Evolutionary conservation across 2,888 invertebrate species (phyloP), one percentile per base, ranked within the genome.

Genomic region (Drosophila putrida): DNA sequence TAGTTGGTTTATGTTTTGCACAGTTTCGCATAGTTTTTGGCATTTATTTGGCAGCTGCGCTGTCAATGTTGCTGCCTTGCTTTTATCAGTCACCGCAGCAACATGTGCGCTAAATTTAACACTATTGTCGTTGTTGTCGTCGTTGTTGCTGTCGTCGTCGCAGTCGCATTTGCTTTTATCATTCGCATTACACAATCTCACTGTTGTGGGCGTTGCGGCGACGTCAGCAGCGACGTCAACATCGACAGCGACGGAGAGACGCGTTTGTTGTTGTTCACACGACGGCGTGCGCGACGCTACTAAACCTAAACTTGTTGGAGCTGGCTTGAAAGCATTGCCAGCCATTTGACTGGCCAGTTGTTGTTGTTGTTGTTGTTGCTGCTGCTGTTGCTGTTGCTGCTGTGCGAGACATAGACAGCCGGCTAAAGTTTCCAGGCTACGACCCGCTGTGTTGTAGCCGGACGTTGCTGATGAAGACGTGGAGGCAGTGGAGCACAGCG

Each of bases 241-340:
- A 47, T 47, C 71, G 63, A 43, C 76, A 65, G 67, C 62, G 27
- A 61, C 60, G 74, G 71, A 71, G 51, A 71, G 71, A 76, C 73
- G 71, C 87, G 78, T 55, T 82, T 75, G 71, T 70, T 80, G 82
- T 63, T 83, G 88, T 75, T 87, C 87, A 88, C 88, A 68, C 88
- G 88, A 83, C 91, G 89, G 89, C 87, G 82, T 84, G 81, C 85
- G 89, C 76, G 82, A 80, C 76, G 79, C 75, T 85, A 91, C 90
- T 91, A 80, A 86, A 90, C 80, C 90, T 85, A 81, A 86, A 90
- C 80, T 88, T 86, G 85, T 78, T 77, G 77, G 73, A 70, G 75
- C 78, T 75, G 80, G 75, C 79, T 87, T 82, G 75, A 78, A 78
- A 80, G 71, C 75, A 70, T 54, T 75, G 75, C 75, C 69, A 62